phyloP scores from a whole-genome alignment of 2,113 vertebrate species.

The Colaptes auratus region DNA sequence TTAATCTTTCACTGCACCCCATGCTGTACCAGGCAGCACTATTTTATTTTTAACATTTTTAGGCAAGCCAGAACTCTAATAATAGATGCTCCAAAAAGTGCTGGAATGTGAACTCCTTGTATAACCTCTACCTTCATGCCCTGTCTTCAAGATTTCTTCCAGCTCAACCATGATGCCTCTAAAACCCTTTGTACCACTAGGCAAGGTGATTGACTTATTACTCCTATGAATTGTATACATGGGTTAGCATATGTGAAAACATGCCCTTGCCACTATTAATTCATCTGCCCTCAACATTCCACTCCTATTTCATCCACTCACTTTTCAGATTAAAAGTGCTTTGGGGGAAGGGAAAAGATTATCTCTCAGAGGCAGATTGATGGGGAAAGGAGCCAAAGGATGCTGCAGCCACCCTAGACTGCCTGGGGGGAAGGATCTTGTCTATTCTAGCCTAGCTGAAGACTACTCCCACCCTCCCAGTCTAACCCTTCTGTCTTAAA shows the following conservation, averaged over 20 bases:
- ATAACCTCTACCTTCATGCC: background rate
- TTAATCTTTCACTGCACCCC: background rate
- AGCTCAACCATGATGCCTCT: background rate
- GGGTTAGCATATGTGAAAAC: slow-evolving; percentile 27
- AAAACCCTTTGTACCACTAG: slow-evolving; percentile 8
- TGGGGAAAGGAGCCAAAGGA: slow-evolving; percentile 24
- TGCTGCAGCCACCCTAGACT: background rate
- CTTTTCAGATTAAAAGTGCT: slow-evolving; percentile 34
- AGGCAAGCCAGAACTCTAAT: slow-evolving; percentile 10
- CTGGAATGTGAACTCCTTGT: background rate
- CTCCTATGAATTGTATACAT: background rate
- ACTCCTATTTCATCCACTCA: slow-evolving; percentile 17
- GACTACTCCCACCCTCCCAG: background rate
- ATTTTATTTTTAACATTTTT: slow-evolving; percentile 38
- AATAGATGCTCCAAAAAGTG: background rate
- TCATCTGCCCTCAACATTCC: background rate
- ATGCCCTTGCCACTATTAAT: slow-evolving; percentile 34
- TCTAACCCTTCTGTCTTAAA: background rate
- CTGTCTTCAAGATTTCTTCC: background rate
- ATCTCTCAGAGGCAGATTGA: slow-evolving; percentile 8
- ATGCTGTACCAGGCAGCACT: background rate
- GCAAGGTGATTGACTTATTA: slow-evolving; percentile 23
- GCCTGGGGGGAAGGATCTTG: background rate
- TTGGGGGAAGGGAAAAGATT: slow-evolving; percentile 10
- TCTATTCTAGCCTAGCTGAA: background rate